Conservation (phyloP, 2,888 invertebrate genomes). For the Pseudoips prasinana region DNA sequence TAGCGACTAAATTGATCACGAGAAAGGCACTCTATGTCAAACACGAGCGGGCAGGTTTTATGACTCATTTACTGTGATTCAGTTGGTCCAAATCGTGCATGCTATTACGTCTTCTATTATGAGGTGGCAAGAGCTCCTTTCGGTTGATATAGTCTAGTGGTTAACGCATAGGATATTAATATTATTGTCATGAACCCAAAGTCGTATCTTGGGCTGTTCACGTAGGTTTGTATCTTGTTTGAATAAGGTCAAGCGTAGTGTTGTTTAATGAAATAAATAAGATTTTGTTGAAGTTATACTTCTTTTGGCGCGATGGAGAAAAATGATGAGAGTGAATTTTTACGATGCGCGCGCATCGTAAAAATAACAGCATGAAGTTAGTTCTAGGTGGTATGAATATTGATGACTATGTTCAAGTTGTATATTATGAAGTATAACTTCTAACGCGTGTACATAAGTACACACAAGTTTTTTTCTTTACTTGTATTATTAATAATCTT, state of each 20-base stretch:
- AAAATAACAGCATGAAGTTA: too few relatives aligned
- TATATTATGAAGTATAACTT: too few relatives aligned
- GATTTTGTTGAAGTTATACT: too few relatives aligned
- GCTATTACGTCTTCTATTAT: slow-evolving; percentile 20
- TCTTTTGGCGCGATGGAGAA: too few relatives aligned
- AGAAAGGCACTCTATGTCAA: slow-evolving; percentile 23
- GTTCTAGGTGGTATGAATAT: too few relatives aligned
- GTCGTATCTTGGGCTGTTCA: slow-evolving; percentile 28
- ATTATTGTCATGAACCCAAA: slow-evolving; percentile 27
- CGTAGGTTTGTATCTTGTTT: slow-evolving; percentile 20
- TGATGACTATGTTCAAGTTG: too few relatives aligned
- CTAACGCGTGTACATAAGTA: too few relatives aligned
- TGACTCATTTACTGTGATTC: slow-evolving; percentile 35
- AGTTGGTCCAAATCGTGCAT: slow-evolving; percentile 16
- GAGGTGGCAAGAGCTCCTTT: slow-evolving; percentile 24
- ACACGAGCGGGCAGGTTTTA: slow-evolving; percentile 25
- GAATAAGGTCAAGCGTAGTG: slow-evolving; percentile 17
- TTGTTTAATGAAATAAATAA: too few relatives aligned
- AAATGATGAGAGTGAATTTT: too few relatives aligned
- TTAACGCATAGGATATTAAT: slow-evolving; percentile 29
- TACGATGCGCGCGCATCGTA: too few relatives aligned
- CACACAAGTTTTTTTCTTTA: too few relatives aligned
- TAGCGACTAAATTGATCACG: slow-evolving; percentile 21
- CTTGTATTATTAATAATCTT: too few relatives aligned
- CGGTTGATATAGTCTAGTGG: slow-evolving; percentile 7